A percentile compares a stretch with the other conserved stretches of the same genome.
Evolutionary conservation across 2,797 vertebrate genomes (phyloP).

Genomic region (Dipus sagitta): DNA sequence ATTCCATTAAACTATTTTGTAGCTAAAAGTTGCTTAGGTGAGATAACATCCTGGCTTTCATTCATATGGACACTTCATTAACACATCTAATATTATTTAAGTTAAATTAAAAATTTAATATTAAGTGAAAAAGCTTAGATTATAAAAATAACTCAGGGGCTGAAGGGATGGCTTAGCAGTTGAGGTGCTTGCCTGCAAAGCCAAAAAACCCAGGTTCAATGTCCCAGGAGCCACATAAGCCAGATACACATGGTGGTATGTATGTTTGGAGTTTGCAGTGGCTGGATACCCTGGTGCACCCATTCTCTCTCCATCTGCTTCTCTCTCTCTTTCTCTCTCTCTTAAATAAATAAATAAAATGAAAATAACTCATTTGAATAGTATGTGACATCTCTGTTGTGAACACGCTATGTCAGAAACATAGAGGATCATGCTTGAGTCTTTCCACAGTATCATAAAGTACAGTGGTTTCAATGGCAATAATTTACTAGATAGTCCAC

Average conservation of each 20-base stretch:
- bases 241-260: background rate
- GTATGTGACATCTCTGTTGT: background rate
- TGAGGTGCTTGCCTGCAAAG: no score
- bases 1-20: conserved; percentile 12
- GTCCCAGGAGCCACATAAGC: background rate
- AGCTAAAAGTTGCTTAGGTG: conserved; percentile 25
- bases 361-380: conserved; percentile 7
- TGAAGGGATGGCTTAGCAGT: no score
- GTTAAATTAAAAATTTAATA: conserved; percentile 32
- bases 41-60: background rate
- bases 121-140: background rate
- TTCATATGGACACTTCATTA: background rate
- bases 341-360: background rate
- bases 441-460: no score
- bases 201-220: no score
- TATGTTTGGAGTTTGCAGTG: background rate
- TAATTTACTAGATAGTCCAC: no score
- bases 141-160: background rate
- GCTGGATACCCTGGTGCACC: no score
- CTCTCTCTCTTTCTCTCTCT: no score
- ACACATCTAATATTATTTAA: background rate
- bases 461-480: no score
- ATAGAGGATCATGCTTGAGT: no score
- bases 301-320: no score
- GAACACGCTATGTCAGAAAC: no score